These are phyloP conservation scores for Riparia riparia DNA, from an alignment of 2,113 vertebrate species.

Conservation along the genomic window DNA sequence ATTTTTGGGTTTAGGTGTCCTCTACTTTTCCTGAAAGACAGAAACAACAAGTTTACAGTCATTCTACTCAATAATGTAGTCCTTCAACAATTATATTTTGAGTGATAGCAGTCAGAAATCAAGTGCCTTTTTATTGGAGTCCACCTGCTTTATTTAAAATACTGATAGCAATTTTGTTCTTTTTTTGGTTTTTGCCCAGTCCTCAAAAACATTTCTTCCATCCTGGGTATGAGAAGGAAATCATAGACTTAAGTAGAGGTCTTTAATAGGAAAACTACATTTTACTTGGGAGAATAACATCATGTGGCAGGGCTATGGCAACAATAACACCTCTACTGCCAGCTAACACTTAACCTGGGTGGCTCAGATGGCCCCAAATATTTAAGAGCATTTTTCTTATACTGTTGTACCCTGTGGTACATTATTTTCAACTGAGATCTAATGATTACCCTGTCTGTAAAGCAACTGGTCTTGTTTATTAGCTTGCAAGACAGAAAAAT, in stretches of 20 bases:
- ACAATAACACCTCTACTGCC: slow-evolving; percentile 68
- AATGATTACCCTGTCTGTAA: slow-evolving; percentile 60
- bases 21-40: neutral
- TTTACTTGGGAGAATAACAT: slow-evolving; percentile 61
- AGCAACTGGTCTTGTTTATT: slow-evolving; percentile 71
- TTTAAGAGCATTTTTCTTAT: slow-evolving; percentile 58
- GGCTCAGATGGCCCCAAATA: slow-evolving; percentile 58
- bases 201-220: neutral
- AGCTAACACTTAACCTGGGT: slow-evolving; percentile 66
- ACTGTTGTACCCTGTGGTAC: slow-evolving; percentile 39
- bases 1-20: neutral
- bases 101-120: neutral
- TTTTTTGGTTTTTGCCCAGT: neutral
- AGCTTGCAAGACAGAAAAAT: slow-evolving; percentile 64
- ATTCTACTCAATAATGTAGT: neutral
- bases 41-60: neutral
- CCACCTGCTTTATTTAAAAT: slow-evolving; percentile 11
- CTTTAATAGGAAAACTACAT: slow-evolving; percentile 30
- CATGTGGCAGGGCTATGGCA: slow-evolving; percentile 51
- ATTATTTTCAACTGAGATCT: slow-evolving; percentile 62
- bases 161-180: neutral
- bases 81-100: neutral
- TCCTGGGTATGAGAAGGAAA: neutral
- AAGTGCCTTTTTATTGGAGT: neutral
- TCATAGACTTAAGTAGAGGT: neutral